A percentile compares a stretch with the other conserved stretches of the same genome.
phyloP scores from a whole-genome alignment of 2,888 invertebrate species.

The Phyto melanocephala region DNA sequence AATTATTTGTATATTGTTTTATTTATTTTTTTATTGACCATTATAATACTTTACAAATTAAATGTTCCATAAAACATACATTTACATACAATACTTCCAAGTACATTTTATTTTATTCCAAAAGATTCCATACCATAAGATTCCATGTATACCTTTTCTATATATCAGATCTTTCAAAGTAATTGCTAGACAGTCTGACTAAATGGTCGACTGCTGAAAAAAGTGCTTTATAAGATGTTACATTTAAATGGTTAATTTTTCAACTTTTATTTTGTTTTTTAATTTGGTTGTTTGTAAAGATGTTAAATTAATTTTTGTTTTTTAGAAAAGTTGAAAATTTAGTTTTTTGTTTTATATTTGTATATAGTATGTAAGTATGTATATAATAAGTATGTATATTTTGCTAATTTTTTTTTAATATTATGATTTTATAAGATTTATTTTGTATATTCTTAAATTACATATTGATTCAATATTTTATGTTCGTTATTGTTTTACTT shows the following conservation, averaged over 20 bases:
- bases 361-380: not conserved
- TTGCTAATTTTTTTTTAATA: constrained; percentile 46
- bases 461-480: constrained; percentile 31
- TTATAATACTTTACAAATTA: constrained; percentile 54
- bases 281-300: not conserved
- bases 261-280: not conserved
- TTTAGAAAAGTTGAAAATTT: constrained; percentile 2
- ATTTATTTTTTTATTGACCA: constrained; percentile 42
- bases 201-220: not conserved
- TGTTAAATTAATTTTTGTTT: not conserved
- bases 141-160: too few relatives aligned
- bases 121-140: constrained; percentile 2
- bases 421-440: constrained; percentile 24
- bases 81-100: constrained; percentile 17
- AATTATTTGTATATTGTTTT: not conserved
- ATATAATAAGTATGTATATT: constrained; percentile 52
- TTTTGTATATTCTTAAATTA: constrained; percentile 1
- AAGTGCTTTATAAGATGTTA: not conserved
- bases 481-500: not conserved
- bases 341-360: not conserved
- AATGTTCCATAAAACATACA: constrained; percentile 38
- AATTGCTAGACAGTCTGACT: not conserved
- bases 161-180: too few relatives aligned
- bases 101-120: constrained; percentile 13
- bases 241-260: not conserved